Conservation (phyloP, 2,113 vertebrate species). For the Phalacrocorax pelagicus region DNA sequence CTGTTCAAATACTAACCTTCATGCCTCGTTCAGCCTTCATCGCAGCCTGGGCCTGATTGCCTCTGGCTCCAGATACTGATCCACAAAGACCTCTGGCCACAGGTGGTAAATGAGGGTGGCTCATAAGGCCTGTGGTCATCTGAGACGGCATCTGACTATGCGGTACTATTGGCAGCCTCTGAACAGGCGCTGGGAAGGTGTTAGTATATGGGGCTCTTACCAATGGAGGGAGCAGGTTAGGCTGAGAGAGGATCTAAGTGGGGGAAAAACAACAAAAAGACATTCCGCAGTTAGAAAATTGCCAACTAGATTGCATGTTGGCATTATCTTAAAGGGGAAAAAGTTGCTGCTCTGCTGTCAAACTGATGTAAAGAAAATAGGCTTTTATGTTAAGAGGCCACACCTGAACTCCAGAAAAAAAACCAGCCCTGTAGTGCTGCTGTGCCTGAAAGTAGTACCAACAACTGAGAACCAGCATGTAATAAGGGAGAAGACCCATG, state of each 20-base stretch:
- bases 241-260: conserved; percentile 92
- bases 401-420: background rate
- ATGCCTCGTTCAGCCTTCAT: conserved; percentile 92
- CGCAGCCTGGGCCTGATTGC: conserved; percentile 84
- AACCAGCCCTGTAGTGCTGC: background rate
- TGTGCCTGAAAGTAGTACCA: background rate
- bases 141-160: conserved; percentile 86
- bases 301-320: conserved; percentile 61
- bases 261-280: conserved; percentile 77
- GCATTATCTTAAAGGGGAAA: conserved; percentile 52
- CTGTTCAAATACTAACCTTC: conserved; percentile 81
- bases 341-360: conserved; percentile 19
- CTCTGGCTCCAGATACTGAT: conserved; percentile 85
- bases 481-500: background rate
- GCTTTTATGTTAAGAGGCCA: background rate
- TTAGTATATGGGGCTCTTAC: conserved; percentile 91
- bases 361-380: background rate
- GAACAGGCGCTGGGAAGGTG: conserved; percentile 90
- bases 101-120: conserved; percentile 88
- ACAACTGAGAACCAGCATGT: background rate
- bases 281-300: conserved; percentile 70
- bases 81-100: conserved; percentile 85
- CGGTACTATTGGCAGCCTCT: conserved; percentile 88
- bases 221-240: conserved; percentile 94
- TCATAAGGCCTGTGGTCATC: conserved; percentile 90